These are phyloP conservation scores for Bettongia penicillata DNA, from an alignment of 2,113 vertebrate species.

Conservation along the genomic window DNA sequence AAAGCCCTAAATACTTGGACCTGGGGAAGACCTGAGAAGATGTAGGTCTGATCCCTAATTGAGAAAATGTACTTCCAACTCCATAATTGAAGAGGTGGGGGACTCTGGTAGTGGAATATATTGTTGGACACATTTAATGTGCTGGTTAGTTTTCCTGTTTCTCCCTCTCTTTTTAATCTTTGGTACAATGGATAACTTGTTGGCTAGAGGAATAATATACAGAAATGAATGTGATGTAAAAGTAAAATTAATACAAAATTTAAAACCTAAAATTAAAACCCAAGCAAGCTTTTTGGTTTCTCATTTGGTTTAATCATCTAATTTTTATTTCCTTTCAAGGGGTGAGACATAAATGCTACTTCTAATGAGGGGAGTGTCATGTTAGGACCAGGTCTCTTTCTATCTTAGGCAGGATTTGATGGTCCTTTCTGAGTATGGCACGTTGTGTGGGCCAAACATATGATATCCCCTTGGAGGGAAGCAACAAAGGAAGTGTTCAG, in stretches of 20 bases:
- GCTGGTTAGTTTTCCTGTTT: background rate
- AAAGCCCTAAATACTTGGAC: background rate
- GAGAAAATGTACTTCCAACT: background rate
- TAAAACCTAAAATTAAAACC: background rate
- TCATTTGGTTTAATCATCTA: background rate
- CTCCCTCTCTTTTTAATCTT: background rate
- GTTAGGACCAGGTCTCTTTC: background rate
- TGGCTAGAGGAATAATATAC: background rate
- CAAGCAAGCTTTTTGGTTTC: background rate
- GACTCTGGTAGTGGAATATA: background rate
- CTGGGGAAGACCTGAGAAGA: background rate
- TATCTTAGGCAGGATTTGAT: background rate
- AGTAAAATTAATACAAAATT: background rate
- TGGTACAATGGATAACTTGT: background rate
- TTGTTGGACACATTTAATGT: background rate
- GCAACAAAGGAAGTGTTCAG: background rate
- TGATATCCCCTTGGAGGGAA: slow-evolving; percentile 19
- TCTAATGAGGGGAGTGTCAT: background rate
- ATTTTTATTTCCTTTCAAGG: background rate
- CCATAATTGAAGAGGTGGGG: background rate
- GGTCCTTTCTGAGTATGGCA: background rate
- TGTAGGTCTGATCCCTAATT: too few species aligned
- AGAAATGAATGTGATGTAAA: background rate
- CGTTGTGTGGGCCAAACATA: background rate
- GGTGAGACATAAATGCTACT: background rate